Base-by-base conservation (phyloP, 2,888 invertebrate genomes). In the Hypomecis atomaria region DNA sequence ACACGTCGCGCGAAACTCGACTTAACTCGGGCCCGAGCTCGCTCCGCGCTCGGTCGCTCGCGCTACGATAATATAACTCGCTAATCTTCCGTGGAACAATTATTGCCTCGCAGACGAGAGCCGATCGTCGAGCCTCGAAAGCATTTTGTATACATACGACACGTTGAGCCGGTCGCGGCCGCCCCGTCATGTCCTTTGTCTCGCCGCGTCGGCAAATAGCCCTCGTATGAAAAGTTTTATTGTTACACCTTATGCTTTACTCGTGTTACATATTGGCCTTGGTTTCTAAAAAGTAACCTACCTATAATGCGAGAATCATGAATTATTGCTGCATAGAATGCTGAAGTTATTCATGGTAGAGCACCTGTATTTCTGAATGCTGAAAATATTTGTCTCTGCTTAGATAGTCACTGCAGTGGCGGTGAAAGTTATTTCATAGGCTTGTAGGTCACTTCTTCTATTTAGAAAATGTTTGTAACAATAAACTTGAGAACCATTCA, bases 21-120 rank as follows among this genome's bases (percentile, higher is more conserved):
- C 47, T 52, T 54, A 43, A 67, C 59, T 71, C 62, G 67, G 50
- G 85, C 72, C 66, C 73, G 74, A 76, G 70, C 70, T 71, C 67
- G 74, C 72, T 71, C 73, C 68, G 71, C 70, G 74, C 79, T 80
- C 81, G 81, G 43, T 44, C 60, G 60, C 44, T 13, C 34, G 42
- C 42, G 78, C 83, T 85, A 86, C 84, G 86, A 87, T 86, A 87
- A 84, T 86, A 84, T 84, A 83, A 80, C 36, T 38, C 48, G 34
- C 83, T 86, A 86, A 87, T 88, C 83, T 84, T 84, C 78, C 81
- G 79, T 77, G 75, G 75, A 86, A 87, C 83, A 83, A 87, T 84
- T 23, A 11, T 50, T 82, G 83, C 79, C 81, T 74, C 76, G 72
- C 76, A 77, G 75, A 66, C 78, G 79, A 80, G 75, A 83, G 75